Conservation (phyloP, 2,113 vertebrate species). For the Chionodraco myersi region DNA sequence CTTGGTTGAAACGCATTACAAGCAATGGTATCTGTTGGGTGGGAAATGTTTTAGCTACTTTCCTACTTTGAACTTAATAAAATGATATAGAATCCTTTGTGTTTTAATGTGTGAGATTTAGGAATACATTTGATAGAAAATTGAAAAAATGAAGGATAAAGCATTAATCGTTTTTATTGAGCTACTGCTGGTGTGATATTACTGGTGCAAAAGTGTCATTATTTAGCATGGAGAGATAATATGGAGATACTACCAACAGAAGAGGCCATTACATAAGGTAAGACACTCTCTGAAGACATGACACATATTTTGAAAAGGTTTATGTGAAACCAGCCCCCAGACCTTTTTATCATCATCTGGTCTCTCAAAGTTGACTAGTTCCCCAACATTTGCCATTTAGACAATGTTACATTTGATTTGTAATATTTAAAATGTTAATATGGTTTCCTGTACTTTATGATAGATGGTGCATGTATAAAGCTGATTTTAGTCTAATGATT, state of each 20-base stretch:
- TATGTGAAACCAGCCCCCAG: constrained; percentile 13
- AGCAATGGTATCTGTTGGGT: neutral
- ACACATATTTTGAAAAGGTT: constrained; percentile 35
- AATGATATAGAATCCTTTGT: neutral
- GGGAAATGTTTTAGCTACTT: neutral
- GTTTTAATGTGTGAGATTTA: neutral
- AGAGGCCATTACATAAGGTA: constrained; percentile 46
- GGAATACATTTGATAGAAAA: neutral
- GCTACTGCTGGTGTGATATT: neutral
- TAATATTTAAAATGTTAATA: neutral
- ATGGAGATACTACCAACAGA: neutral
- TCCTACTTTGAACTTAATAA: neutral
- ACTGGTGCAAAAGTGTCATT: neutral
- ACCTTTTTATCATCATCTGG: neutral
- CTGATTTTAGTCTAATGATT: neutral
- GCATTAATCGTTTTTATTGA: neutral
- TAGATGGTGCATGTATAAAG: neutral
- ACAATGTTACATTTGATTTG: neutral
- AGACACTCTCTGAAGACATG: constrained; percentile 15
- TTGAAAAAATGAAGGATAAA: neutral
- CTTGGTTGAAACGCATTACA: neutral
- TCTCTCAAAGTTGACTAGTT: constrained; percentile 11
- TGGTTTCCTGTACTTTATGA: neutral
- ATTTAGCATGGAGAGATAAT: neutral
- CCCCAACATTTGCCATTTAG: neutral